These are phyloP conservation scores for Parus major DNA, from an alignment of 2,113 vertebrate genomes.

Conservation along the genomic window DNA sequence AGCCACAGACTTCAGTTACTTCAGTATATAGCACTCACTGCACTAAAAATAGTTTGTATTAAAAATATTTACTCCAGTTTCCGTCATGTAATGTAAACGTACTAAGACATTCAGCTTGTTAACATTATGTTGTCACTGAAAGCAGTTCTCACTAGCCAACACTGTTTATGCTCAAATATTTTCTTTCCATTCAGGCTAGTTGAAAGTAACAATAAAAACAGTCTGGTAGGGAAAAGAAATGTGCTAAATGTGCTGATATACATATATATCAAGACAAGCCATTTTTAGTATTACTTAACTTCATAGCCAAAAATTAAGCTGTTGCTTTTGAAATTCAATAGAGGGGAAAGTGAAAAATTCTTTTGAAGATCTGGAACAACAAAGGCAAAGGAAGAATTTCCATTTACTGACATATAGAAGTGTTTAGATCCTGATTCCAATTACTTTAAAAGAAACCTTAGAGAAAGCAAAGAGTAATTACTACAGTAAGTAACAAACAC, in stretches of 20 bases:
- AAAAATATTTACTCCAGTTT: neutral
- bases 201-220: constrained; percentile 50
- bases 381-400: neutral
- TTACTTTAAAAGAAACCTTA: neutral
- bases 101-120: neutral
- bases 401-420: neutral
- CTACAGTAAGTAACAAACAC: neutral
- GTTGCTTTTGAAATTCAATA: neutral
- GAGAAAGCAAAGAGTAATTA: neutral
- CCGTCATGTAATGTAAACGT: neutral
- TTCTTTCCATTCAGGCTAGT: constrained; percentile 12
- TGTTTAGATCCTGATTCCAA: neutral
- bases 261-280: neutral
- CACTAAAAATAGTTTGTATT: neutral
- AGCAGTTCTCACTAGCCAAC: neutral
- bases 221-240: neutral
- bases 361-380: neutral
- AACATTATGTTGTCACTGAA: neutral
- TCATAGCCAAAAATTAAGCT: neutral
- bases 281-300: neutral
- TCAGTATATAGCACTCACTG: neutral
- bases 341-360: neutral
- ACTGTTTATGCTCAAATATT: constrained; percentile 53
- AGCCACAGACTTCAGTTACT: neutral
- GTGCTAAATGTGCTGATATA: neutral